Base-by-base conservation (phyloP, 2,888 invertebrate genomes). In the Noctua janthe region DNA sequence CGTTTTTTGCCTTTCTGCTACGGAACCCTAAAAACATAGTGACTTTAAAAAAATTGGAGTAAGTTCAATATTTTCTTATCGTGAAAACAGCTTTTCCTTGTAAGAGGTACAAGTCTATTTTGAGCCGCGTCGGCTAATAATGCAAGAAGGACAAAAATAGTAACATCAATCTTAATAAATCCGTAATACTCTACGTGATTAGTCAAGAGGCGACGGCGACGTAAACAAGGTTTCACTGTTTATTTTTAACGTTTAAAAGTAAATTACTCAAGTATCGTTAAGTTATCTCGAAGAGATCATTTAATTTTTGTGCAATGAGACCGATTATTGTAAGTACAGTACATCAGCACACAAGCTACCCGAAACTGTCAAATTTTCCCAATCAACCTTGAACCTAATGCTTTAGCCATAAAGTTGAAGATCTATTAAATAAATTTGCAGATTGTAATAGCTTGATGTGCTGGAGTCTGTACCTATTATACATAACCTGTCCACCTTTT, bases 111-210 rank as follows among this genome's bases (percentile, higher is more conserved):
- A 59, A 35, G 5, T 67, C n/a, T 69, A 69, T 59, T 67, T 80
- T 39, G 13, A 81, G 15, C 39, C 47, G 20, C 35, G 2, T 39
- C 51, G 7, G 20, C 54, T 51, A 67, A 47, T 47, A 47, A 59
- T 47, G 15, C 23, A 62, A 35, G 23, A 54, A 71, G 15, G n/a
- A 56, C 13, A 59, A 43, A 71, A 81, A 82, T 82, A 71, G 66
- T 56, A 23, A 29, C 76, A 81, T 81, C 76, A 59, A 81, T 82
- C 71, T 67, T 51, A 76, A 81, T 81, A 4, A 13, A 51, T 39
- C 66, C 64, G 54, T 66, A 66, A 74, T 66, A 11, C 67, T 76
- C 70, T 29, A 70, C 64, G 54, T 51, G 35, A 71, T 81, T 71
- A 51, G 39, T 56, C 29, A 71, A 23, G n/a, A 70, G 49, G 5